Evolutionary conservation across 2,797 vertebrate genomes (phyloP).

Genomic region (Lepus oiostolus): DNA sequence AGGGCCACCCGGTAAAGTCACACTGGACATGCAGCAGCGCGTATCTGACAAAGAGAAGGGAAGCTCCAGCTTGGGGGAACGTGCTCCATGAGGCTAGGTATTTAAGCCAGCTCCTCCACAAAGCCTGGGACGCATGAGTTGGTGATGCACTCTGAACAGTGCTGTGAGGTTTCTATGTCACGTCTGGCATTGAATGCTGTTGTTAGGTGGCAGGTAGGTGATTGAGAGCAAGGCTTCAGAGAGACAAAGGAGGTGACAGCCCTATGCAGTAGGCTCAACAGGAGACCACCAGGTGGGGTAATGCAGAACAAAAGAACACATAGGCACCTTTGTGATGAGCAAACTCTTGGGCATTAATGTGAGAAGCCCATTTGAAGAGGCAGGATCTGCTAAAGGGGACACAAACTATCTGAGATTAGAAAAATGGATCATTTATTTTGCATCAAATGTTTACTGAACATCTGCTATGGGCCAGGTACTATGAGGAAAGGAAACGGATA

Average conservation of each 20-base stretch:
- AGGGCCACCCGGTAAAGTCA: not conserved
- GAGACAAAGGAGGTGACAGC: not conserved
- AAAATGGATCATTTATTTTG: not conserved
- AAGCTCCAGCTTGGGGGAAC: not conserved
- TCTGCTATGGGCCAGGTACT: not conserved
- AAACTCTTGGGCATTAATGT: fast-evolving
- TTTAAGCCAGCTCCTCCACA: not conserved
- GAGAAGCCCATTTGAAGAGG: not conserved
- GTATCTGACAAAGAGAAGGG: not conserved
- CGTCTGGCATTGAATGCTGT: not conserved
- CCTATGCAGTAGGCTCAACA: not conserved
- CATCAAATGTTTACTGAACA: not conserved
- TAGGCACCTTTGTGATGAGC: not conserved
- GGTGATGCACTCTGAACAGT: not conserved
- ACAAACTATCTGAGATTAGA: not conserved
- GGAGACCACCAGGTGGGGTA: not conserved
- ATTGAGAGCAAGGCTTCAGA: not conserved
- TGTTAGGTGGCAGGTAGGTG: not conserved
- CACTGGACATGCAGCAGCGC: fast-evolving
- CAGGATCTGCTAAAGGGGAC: not conserved
- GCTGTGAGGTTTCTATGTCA: fast-evolving
- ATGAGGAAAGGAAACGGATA: not conserved
- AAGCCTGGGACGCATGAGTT: not conserved
- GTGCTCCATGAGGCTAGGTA: not conserved
- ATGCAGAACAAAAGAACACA: not conserved